Base-by-base conservation (phyloP, 2,888 invertebrate species). In the Cheilosia scutellata region DNA sequence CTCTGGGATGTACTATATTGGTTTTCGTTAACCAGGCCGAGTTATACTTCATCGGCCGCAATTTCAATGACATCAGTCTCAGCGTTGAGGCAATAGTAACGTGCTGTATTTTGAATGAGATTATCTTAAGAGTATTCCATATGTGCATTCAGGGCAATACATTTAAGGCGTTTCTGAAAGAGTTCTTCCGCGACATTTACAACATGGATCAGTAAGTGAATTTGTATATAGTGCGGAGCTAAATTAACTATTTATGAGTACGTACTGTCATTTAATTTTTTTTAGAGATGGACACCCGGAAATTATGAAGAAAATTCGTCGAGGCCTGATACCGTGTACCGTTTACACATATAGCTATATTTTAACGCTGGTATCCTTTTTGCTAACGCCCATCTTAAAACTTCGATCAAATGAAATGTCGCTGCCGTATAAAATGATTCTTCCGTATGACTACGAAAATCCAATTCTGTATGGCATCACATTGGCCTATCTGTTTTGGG, bases 81-180 rank as follows among this genome's bases (percentile, higher is more conserved):
- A 87, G 90, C 87, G 65, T 91, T 3, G 89, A 89, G 6, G 90
- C 89, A 9, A 68, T 89, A 42, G 91, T 90, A 5, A 89, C 90
- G 0, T 88, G 89, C 80, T 27, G 91, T 20, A 82, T 89, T 11
- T 37, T 90, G 11, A 40, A 89, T 13, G 91, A 91, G 68, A 55
- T 88, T 9, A 88, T 89, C 44, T 76, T 90, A 16, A 88, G 91
- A 4, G 88, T 88, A 31, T 90, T 88, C 25, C 87, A 89, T 65
- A 51, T 90, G 78, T 89, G 90, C 0, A n/a, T 87, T 3, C 80
- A 87, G 1, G 88, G 88, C 13, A 29, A 49, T 0, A 31, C 88
- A 1, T 90, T 90, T 20, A 89, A 90, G 37, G 29, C 29, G 0
- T 79, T 91, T 27, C 16, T 91, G 5, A 82, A 90, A 63, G 88